Percentiles rank a stretch among this genome's conserved stretches.
phyloP scores from a whole-genome alignment of 1,140 invertebrate species.

The Lucilia sericata region DNA sequence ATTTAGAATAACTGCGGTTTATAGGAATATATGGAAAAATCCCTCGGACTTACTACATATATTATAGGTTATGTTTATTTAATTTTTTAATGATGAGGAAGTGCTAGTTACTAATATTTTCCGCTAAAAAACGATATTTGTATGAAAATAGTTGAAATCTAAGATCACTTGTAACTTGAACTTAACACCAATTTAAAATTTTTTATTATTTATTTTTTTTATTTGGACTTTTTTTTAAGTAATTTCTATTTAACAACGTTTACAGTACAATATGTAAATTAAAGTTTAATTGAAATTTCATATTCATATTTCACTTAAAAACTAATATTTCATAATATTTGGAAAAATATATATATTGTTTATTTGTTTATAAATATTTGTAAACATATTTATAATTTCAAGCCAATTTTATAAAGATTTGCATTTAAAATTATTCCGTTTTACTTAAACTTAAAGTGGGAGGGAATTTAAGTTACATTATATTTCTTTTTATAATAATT shows the following conservation, averaged over 20 bases:
- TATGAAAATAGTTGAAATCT: too few relatives aligned
- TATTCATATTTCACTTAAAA: not conserved
- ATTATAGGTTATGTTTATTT: too few relatives aligned
- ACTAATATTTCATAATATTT: not conserved
- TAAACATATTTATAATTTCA: not conserved
- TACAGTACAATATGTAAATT: conserved; percentile 7
- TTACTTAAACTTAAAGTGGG: conserved; percentile 12
- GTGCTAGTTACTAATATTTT: too few relatives aligned
- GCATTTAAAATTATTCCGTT: not conserved
- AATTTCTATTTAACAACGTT: conserved; percentile 1
- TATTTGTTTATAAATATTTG: not conserved
- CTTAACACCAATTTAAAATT: not conserved
- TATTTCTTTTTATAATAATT: not conserved
- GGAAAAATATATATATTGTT: not conserved
- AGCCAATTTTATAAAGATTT: too few relatives aligned
- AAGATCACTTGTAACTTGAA: too few relatives aligned
- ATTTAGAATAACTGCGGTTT: too few relatives aligned
- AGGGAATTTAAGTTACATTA: conserved; percentile 10
- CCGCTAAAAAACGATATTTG: too few relatives aligned
- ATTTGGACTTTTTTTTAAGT: not conserved
- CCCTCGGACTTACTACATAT: too few relatives aligned
- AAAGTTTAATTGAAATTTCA: not conserved
- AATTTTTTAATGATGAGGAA: too few relatives aligned
- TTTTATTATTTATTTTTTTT: not conserved
- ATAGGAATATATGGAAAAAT: too few relatives aligned